Base-by-base conservation (phyloP, 2,797 vertebrate species). In the Melanotaenia nigrans region DNA sequence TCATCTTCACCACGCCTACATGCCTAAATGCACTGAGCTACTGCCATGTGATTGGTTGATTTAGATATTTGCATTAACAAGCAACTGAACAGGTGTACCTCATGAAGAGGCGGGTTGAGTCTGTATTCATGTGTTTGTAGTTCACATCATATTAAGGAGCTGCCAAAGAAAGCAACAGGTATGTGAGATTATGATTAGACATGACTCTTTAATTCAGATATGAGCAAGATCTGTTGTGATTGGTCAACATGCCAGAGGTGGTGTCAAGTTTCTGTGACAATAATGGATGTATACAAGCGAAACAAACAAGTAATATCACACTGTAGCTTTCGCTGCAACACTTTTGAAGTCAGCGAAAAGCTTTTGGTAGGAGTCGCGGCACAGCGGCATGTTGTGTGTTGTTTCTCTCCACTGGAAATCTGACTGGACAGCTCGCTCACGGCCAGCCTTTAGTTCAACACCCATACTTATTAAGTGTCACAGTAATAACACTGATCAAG, bases 211-310 rank as follows among this genome's bases (percentile, higher is more conserved):
- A 32, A 59, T 60, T 72, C 24, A 75, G 68, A 62, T 63, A 35
- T 25, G 38, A 25, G 67, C 68, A 45, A 42, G 38, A 42, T 42
- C 4, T 16, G 38, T 16, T 70, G 57, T 74, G 57, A 75, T 25
- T 53, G 49, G 49, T 24, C 22, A 35, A 68, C 42, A 61, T 25
- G 61, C 61, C 64, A 22, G 67, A 58, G 49, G 9, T 60, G 68
- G 68, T 70, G 40, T 69, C 38, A 67, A 72, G 60, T 80, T 79
- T 72, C 67, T 59, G 56, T 84, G 77, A 68, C 74, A 65, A 55
- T 56, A 51, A 25, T 71, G 66, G 38, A 81, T 6, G 13, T 51
- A 13, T 54, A 11, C 13, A 3, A 54, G 24, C 1, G 11, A 54
- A 54, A 13, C 51, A 25, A 53, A 11, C 22, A 13, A 11, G 4